Conservation (phyloP, 2,113 vertebrate species). For the Notarius lentiginosus region DNA sequence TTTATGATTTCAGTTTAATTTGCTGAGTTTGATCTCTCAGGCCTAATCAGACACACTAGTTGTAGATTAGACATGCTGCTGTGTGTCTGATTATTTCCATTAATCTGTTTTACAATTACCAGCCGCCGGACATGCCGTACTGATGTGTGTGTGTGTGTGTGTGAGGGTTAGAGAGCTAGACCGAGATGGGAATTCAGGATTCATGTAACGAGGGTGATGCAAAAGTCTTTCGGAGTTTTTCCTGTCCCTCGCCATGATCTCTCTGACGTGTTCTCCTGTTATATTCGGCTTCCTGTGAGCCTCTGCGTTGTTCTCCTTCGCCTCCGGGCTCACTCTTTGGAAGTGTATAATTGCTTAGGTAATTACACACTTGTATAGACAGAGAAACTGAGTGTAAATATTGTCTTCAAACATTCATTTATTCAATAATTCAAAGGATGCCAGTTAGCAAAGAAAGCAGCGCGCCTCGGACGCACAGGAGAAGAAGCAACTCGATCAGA, state of each 20-base stretch:
- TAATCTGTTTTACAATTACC: slow-evolving; percentile 33
- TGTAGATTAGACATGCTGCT: slow-evolving; percentile 47
- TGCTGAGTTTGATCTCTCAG: slow-evolving; percentile 36
- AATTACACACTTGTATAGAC: slow-evolving; percentile 21
- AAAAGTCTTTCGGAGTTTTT: not conserved
- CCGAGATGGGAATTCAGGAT: not conserved
- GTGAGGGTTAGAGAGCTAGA: not conserved
- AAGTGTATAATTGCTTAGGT: slow-evolving; percentile 14
- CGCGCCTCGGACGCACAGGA: not conserved
- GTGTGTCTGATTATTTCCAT: slow-evolving; percentile 29
- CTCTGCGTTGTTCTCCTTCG: not conserved
- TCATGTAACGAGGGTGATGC: not conserved
- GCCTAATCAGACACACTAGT: slow-evolving; percentile 35
- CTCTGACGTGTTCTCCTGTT: not conserved
- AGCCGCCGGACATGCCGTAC: slow-evolving; percentile 12
- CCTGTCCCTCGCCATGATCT: not conserved
- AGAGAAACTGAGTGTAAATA: slow-evolving; percentile 17
- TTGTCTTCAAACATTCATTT: slow-evolving; percentile 4
- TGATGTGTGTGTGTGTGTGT: slow-evolving; percentile 1
- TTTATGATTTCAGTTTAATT: slow-evolving; percentile 17
- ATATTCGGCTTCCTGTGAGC: not conserved
- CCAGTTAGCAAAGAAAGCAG: slow-evolving; percentile 25
- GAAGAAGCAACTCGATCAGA: not conserved
- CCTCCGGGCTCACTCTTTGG: not conserved
- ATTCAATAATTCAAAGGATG: not conserved